Percentiles rank a stretch among this genome's conserved stretches.
Evolutionary conservation across 64 coral and sea anemone genomes (phyloP).

Genomic region (Montipora foliosa): DNA sequence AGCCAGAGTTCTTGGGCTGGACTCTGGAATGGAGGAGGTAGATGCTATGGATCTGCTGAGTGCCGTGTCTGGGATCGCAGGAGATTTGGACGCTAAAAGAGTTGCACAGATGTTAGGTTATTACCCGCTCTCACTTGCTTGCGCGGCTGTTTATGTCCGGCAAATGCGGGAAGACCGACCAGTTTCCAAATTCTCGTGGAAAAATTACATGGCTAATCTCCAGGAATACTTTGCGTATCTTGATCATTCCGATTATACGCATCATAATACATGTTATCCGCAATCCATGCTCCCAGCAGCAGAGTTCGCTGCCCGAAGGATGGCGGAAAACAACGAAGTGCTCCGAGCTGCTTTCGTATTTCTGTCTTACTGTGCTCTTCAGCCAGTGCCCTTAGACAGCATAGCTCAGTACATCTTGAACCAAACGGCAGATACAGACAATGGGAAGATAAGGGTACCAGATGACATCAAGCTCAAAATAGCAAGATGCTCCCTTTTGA

Average conservation of each 20-base stretch:
- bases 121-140: constrained; percentile 88
- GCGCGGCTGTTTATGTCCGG: constrained; percentile 87
- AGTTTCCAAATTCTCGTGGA: constrained; percentile 82
- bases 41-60: constrained; percentile 76
- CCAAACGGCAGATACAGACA: not conserved
- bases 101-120: constrained; percentile 66
- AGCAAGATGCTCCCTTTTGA: constrained; percentile 87
- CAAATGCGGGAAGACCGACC: constrained; percentile 80
- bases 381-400: constrained; percentile 80
- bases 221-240: constrained; percentile 73
- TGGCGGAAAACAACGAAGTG: constrained; percentile 80
- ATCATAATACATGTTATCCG: constrained; percentile 84
- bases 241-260: constrained; percentile 74
- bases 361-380: constrained; percentile 82
- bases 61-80: constrained; percentile 58
- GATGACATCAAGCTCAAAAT: constrained; percentile 78
- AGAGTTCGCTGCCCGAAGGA: constrained; percentile 77
- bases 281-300: constrained; percentile 86
- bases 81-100: constrained; percentile 32
- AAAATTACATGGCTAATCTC: constrained; percentile 65
- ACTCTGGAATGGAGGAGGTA: constrained; percentile 70
- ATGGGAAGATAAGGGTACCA: constrained; percentile 11
- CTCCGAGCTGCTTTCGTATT: constrained; percentile 78
- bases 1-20: constrained; percentile 50
- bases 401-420: constrained; percentile 62